Conservation (phyloP, 2,113 vertebrate species). For the Ammospiza nelsoni region DNA sequence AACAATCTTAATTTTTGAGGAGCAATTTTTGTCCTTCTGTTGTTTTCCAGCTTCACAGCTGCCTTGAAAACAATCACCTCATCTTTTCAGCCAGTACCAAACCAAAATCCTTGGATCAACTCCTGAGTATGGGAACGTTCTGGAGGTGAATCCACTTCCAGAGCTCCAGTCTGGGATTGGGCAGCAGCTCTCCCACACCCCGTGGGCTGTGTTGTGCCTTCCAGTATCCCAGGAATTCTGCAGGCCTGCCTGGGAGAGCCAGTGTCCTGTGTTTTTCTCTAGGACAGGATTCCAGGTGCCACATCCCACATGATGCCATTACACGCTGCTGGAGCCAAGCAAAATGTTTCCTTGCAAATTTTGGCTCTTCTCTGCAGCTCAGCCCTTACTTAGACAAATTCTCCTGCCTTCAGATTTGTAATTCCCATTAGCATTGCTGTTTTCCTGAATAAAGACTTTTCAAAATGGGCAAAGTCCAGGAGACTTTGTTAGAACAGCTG, state of each 20-base stretch:
- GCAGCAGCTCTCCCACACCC: neutral
- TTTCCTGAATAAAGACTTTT: neutral
- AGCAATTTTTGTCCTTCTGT: neutral
- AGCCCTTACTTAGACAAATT: constrained; percentile 14
- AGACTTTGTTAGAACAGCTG: constrained; percentile 50
- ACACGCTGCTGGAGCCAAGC: constrained; percentile 10
- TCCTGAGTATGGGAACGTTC: neutral
- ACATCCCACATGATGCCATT: neutral
- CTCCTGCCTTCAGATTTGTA: constrained; percentile 4
- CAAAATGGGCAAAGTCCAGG: constrained; percentile 13
- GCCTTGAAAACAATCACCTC: constrained; percentile 1
- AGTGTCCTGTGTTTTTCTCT: neutral
- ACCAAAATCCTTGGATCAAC: neutral
- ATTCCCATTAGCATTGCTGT: constrained; percentile 10
- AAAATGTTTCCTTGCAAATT: constrained; percentile 34
- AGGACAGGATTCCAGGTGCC: constrained; percentile 27
- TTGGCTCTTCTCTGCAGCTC: constrained; percentile 25
- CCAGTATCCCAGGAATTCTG: neutral
- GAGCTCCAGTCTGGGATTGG: neutral
- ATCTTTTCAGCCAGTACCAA: neutral
- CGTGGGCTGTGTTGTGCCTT: neutral
- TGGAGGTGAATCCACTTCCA: neutral
- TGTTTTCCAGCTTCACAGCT: neutral
- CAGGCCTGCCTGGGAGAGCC: neutral
- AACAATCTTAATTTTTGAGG: neutral